Conservation (phyloP, 2,888 invertebrate genomes). For the Volucella bombylans region DNA sequence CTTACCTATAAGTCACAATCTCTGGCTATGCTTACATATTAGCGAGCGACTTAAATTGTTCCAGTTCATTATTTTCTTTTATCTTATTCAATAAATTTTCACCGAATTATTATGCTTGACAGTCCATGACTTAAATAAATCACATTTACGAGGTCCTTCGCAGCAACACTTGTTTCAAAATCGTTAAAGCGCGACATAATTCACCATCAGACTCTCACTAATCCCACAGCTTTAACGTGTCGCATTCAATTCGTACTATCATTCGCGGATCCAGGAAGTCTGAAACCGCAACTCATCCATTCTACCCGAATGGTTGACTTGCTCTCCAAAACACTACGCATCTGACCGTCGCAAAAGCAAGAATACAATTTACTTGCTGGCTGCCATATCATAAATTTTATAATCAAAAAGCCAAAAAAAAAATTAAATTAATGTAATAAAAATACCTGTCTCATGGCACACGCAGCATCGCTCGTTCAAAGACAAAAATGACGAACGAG, state of each 20-base stretch:
- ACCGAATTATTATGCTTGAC: too few species aligned
- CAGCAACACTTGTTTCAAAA: too few species aligned
- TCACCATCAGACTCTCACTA: too few species aligned
- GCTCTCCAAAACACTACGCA: conserved; percentile 26
- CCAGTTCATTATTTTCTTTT: too few species aligned
- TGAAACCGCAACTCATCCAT: conserved; percentile 10
- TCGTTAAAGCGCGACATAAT: too few species aligned
- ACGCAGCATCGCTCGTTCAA: conserved; percentile 23
- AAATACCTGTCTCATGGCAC: conserved; percentile 26
- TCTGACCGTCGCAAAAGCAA: conserved; percentile 6
- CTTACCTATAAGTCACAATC: too few species aligned
- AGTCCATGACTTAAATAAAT: too few species aligned
- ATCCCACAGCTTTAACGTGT: background rate
- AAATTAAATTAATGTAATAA: conserved; percentile 4
- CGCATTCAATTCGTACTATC: background rate
- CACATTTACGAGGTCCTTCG: too few species aligned
- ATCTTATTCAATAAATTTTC: too few species aligned
- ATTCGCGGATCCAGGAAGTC: conserved; percentile 26
- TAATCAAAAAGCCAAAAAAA: conserved; percentile 15
- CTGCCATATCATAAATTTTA: conserved; percentile 33
- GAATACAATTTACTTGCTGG: conserved; percentile 39
- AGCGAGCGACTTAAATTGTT: too few species aligned
- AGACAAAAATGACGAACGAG: conserved; percentile 48
- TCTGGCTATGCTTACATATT: too few species aligned
- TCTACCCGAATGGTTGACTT: conserved; percentile 17